Conservation (phyloP, 2,888 invertebrate species). For the Luperina nickerlii region DNA sequence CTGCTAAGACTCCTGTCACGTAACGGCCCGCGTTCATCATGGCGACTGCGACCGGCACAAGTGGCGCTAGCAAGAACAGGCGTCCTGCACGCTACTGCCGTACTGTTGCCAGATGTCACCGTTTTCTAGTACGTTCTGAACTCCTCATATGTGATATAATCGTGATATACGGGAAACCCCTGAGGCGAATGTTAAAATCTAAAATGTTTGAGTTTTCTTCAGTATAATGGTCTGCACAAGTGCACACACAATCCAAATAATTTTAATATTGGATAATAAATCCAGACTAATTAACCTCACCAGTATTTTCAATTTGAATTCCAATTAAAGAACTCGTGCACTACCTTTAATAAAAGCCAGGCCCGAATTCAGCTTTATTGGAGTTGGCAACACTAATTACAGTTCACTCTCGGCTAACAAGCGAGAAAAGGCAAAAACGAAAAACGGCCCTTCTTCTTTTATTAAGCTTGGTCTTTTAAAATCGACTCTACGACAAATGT, state of each 20-base stretch:
- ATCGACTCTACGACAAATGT: slow-evolving; percentile 60
- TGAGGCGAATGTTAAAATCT: slow-evolving; percentile 1
- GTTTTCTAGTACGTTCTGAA: slow-evolving; percentile 33
- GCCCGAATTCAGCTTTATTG: slow-evolving; percentile 49
- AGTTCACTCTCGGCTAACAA: slow-evolving; percentile 26
- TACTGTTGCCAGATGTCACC: slow-evolving; percentile 51
- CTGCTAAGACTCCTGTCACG: slow-evolving; percentile 61
- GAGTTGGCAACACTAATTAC: slow-evolving; percentile 58
- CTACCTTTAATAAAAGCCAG: slow-evolving; percentile 39
- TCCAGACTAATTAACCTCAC: slow-evolving; percentile 1
- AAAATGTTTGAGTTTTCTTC: background rate
- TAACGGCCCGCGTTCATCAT: slow-evolving; percentile 65
- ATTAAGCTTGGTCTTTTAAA: slow-evolving; percentile 66
- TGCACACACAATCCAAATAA: background rate
- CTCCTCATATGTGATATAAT: slow-evolving; percentile 4
- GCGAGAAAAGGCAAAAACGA: slow-evolving; percentile 51
- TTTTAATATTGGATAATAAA: slow-evolving; percentile 9
- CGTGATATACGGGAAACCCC: background rate
- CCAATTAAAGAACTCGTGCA: slow-evolving; percentile 32
- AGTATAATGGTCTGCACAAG: background rate
- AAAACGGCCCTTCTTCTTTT: slow-evolving; percentile 60
- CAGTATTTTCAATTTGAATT: slow-evolving; percentile 32
- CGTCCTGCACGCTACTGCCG: slow-evolving; percentile 51
- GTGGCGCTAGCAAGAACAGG: slow-evolving; percentile 67
- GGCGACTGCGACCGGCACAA: slow-evolving; percentile 61